Percentiles rank a stretch among this genome's conserved stretches.
Evolutionary conservation across 2,888 invertebrate genomes (phyloP).

Genomic region (Dusona sp.): DNA sequence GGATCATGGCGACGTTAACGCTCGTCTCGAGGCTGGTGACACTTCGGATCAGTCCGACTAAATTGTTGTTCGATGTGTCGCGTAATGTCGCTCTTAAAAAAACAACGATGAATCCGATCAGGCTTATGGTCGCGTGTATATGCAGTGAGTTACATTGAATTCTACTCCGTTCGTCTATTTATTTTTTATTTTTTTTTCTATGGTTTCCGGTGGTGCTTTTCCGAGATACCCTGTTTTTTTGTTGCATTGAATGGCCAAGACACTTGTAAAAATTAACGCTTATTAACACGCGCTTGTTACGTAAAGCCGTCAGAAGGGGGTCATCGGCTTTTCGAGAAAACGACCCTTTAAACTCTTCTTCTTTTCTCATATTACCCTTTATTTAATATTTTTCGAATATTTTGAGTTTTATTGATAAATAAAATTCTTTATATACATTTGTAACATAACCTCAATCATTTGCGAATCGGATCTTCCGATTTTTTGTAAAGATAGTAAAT

Average conservation of each 20-base stretch:
- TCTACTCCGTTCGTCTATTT: neutral
- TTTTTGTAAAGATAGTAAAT: slow-evolving; percentile 30
- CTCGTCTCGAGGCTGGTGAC: slow-evolving; percentile 78
- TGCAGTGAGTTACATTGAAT: slow-evolving; percentile 79
- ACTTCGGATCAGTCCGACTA: slow-evolving; percentile 74
- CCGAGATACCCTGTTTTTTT: neutral
- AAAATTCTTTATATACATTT: neutral
- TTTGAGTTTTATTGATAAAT: neutral
- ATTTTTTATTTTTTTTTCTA: neutral
- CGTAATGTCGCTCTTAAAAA: slow-evolving; percentile 66
- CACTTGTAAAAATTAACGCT: slow-evolving; percentile 15
- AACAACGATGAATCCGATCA: slow-evolving; percentile 66
- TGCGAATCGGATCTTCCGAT: slow-evolving; percentile 3
- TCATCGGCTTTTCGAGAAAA: slow-evolving; percentile 2
- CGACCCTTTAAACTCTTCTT: neutral
- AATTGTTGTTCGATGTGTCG: slow-evolving; percentile 74
- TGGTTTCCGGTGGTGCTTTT: neutral
- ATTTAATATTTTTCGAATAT: neutral
- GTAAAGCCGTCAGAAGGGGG: slow-evolving; percentile 36
- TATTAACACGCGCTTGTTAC: slow-evolving; percentile 56
- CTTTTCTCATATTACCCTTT: neutral
- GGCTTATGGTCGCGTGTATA: slow-evolving; percentile 75
- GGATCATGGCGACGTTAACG: slow-evolving; percentile 81
- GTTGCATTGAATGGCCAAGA: neutral
- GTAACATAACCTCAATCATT: slow-evolving; percentile 35